Conservation (phyloP, 2,888 invertebrate genomes). For the Drosophila eohydei region DNA sequence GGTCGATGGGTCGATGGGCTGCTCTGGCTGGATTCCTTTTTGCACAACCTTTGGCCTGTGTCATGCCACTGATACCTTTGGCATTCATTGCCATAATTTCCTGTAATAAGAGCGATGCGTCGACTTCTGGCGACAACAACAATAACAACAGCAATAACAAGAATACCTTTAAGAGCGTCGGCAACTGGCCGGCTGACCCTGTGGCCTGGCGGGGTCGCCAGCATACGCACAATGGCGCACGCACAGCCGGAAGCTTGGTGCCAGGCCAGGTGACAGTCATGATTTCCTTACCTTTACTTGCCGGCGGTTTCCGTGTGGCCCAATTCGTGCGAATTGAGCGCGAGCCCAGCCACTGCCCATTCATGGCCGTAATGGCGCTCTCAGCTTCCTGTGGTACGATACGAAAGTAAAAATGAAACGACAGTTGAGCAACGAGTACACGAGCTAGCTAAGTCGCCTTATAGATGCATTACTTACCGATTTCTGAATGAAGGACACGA, state of each 20-base stretch:
- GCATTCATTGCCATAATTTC: slow-evolving; percentile 80
- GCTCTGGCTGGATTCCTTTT: slow-evolving; percentile 16
- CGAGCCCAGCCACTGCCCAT: slow-evolving; percentile 99
- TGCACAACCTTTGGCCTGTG: slow-evolving; percentile 45
- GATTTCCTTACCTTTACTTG: slow-evolving; percentile 91
- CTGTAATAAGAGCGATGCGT: slow-evolving; percentile 74
- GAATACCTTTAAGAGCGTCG: slow-evolving; percentile 17
- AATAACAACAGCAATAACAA: slow-evolving; percentile 19
- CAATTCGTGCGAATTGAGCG: slow-evolving; percentile 99
- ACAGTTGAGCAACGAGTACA: not conserved
- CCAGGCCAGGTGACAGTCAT: slow-evolving; percentile 72
- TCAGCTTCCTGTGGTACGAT: slow-evolving; percentile 94
- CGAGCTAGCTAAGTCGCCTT: not conserved
- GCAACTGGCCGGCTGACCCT: slow-evolving; percentile 33
- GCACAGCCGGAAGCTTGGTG: slow-evolving; percentile 49
- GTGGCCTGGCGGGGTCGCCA: slow-evolving; percentile 10
- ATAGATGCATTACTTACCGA: slow-evolving; percentile 88
- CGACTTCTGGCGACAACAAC: slow-evolving; percentile 35
- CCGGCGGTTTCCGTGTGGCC: slow-evolving; percentile 99
- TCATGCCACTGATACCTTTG: slow-evolving; percentile 63
- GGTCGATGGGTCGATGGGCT: not conserved
- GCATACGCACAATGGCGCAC: slow-evolving; percentile 32
- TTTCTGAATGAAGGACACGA: slow-evolving; percentile 99
- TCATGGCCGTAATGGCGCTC: slow-evolving; percentile 99
- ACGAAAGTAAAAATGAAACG: slow-evolving; percentile 3